Evolutionary conservation across 2,113 vertebrate genomes (phyloP), one percentile per base, ranked within the genome.

Genomic region (Athene cunicularia): DNA sequence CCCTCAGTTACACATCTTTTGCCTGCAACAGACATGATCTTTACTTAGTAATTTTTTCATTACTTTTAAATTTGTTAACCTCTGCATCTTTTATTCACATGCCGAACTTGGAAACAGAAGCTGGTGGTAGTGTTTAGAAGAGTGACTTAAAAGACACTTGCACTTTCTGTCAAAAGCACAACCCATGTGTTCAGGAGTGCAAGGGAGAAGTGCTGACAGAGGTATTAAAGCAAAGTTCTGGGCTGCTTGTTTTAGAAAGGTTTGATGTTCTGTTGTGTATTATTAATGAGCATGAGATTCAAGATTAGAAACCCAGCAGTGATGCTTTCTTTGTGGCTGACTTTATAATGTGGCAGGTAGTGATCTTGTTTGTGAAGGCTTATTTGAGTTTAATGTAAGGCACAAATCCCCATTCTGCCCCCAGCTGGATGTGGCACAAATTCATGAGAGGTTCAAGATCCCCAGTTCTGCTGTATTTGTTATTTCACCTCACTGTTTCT

Each of bases 241-340:
- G 30, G n/a, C 56, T 86, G 96, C 52, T 95, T 95, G 77, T 84
- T 97, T 93, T 76, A 88, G 90, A 88, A 91, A 90, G 68, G 33
- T 95, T 96, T 95, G 79, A 79, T 93, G 41, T 85, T 95, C 49
- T 93, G 35, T 88, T 94, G 45, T 96, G 53, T 88, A 94, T 96
- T 95, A 95, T 95, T 96, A 93, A 97, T 96, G 77, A 96, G 60
- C 89, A 76, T 7, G 15, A 94, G 75, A 75, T 83, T 90, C 75
- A 59, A 79, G 11, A 88, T 88, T 95, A 94, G 91, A 94, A 95
- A 90, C 32, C 63, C 81, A 94, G 62, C 68, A 94, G 84, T 68
- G 75, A 92, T 81, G 53, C n/a, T 86, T 96, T 96, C 75, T 95
- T 83, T 91, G 75, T 84, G 71, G 45, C 68, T 91, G 86, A 94